Conservation (phyloP, 1,140 invertebrate genomes). For the Melitaea cinxia region DNA sequence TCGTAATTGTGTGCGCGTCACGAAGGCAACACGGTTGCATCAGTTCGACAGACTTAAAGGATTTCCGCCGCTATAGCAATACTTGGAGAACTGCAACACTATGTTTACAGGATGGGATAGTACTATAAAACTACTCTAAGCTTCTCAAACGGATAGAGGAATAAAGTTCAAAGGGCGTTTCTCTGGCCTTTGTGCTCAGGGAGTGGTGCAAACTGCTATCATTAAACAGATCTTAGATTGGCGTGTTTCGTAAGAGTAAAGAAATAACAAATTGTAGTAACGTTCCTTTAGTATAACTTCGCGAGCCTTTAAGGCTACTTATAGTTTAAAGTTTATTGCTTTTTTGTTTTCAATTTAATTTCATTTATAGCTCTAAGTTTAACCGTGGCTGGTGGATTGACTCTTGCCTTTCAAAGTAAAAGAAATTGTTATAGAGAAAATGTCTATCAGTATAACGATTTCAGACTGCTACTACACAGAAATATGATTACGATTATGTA, state of each 20-base stretch:
- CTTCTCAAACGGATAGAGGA: background rate
- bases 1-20: constrained; percentile 6
- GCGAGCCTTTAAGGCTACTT: too few relatives aligned
- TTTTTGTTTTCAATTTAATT: background rate
- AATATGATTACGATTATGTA: too few relatives aligned
- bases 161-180: constrained; percentile 26
- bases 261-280: background rate
- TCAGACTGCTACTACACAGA: too few relatives aligned
- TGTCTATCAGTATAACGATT: too few relatives aligned
- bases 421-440: too few relatives aligned
- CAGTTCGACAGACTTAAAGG: constrained; percentile 27
- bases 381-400: too few relatives aligned
- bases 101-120: constrained; percentile 10
- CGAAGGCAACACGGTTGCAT: constrained; percentile 17
- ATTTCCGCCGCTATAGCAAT: constrained; percentile 18
- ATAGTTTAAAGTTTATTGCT: too few relatives aligned
- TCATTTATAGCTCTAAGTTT: too few relatives aligned
- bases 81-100: constrained; percentile 21
- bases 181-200: constrained; percentile 24
- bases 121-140: constrained; percentile 11
- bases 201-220: constrained; percentile 15
- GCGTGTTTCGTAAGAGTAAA: constrained; percentile 17
- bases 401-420: too few relatives aligned
- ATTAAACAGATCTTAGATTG: constrained; percentile 19
- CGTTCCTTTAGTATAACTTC: background rate